Evolutionary conservation across 2,888 invertebrate genomes (phyloP), one percentile per base, ranked within the genome.

Genomic region (Elmis aenea): DNA sequence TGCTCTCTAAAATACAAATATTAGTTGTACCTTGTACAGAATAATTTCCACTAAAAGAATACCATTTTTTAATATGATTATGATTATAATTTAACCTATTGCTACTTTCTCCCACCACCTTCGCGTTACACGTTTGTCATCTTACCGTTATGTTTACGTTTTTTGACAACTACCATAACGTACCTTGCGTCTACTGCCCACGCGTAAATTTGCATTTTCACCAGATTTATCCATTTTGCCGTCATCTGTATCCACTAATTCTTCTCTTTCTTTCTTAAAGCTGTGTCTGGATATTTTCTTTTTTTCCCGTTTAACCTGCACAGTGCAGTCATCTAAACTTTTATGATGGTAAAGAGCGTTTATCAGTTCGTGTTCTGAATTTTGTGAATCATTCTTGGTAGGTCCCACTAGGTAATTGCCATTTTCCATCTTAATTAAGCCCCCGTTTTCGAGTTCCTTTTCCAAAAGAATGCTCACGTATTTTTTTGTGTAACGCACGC

Each of bases 351-450:
- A n/a, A n/a, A n/a, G n/a, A n/a, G n/a, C n/a, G n/a, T n/a, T n/a
- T n/a, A n/a, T n/a, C n/a, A n/a, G n/a, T n/a, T n/a, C n/a, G n/a
- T n/a, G n/a, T n/a, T n/a, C n/a, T n/a, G n/a, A n/a, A n/a, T n/a
- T n/a, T n/a, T n/a, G n/a, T 31, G 49, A 46, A 37, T 59, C 59
- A 15, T 15, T 16, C 33, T 58, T 60, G 24, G 72, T 76, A 6
- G 79, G 79, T 0, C 81, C 82, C 38, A 83, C 67, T 33, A 81
- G 77, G 56, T 79, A 76, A 63, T 83, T 79, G 6, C 83, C 81
- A 67, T 81, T 83, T 33, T 74, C 74, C 55, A 82, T 68, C 56
- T 76, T 79, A 30, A 81, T 75, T 26, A 87, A 61, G 48, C 80
- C 80, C 2, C 84, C 83, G 22, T 75, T 76, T 25, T 77, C 74